Base-by-base conservation (phyloP, 2,797 vertebrate species). In the Discoglossus pictus region DNA sequence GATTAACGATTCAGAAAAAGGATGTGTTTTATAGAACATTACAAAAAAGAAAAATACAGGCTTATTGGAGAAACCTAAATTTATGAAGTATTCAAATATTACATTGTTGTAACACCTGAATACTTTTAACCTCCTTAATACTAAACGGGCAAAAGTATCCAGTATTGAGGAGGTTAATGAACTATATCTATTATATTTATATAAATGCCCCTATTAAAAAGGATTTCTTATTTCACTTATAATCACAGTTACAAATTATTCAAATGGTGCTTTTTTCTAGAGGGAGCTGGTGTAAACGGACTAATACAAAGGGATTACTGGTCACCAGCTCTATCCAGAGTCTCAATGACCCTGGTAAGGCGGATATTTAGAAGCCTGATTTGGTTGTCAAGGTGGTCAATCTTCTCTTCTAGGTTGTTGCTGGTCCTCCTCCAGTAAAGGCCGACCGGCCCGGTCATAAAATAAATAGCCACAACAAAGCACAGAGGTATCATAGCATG, bases 331-430 rank as follows among this genome's bases (percentile, higher is more conserved):
- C 82, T 88, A 74, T 98, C 97, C 44, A 98, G 88, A 76, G 82
- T 89, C 70, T 98, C 97, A 0, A 99, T 94, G 74, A 99, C 92
- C 8, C 94, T 83, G 73, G 89, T 93, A 74, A 99, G 91, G 75
- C 96, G 91, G 78, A 99, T 94, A 82, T 97, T 98, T 42, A 99
- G 93, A 73, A 97, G 87, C 55, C 97, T 86, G 80, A 99, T 90
- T 85, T 99, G 97, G 65, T 85, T 95, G 58, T 98, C 96, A 48
- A 99, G 87, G 76, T 95, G 94, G 61, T 97, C 95, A 20, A 98
- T 95, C 83, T 98, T 98, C 79, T 98, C 96, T 79, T 98, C 95
- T 34, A 99, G 83, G 1, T 89, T 90, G 64, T 86, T 87, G 6
- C 80, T 73, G 6, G 88, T 87, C 4, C 91, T 84, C 5, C 94